Conservation (phyloP, 2,797 vertebrate species). For the Epinephelus awoara region DNA sequence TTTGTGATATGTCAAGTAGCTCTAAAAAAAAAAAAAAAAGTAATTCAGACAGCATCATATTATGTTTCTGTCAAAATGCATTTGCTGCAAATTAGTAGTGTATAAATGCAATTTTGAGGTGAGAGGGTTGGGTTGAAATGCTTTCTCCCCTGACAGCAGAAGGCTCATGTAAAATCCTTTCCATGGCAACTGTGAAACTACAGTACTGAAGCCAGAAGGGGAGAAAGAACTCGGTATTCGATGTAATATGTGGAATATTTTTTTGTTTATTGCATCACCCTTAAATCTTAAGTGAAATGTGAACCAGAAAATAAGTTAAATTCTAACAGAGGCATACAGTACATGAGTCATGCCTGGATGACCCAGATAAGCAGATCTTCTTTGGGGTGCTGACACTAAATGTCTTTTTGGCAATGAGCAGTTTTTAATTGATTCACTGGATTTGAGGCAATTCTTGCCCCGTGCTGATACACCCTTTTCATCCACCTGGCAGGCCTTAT, state of each 20-base stretch:
- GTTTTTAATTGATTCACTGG: slow-evolving; percentile 41
- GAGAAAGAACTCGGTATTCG: neutral
- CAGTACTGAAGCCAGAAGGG: neutral
- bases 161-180: neutral
- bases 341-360: slow-evolving; percentile 24
- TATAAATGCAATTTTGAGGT: neutral
- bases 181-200: slow-evolving; percentile 22
- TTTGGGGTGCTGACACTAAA: slow-evolving; percentile 15
- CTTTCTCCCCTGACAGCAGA: neutral
- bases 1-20: neutral
- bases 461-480: slow-evolving; percentile 14
- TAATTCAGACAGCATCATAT: neutral
- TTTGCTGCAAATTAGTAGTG: neutral
- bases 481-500: slow-evolving; percentile 27
- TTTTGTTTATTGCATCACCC: slow-evolving; percentile 15
- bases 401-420: slow-evolving; percentile 15
- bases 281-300: slow-evolving; percentile 22
- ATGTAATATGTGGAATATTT: neutral
- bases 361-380: slow-evolving; percentile 39
- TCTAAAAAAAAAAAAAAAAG: neutral
- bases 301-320: slow-evolving; percentile 13
- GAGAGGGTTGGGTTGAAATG: neutral
- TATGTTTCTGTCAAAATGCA: neutral
- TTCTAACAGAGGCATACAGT: neutral
- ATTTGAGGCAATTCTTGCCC: slow-evolving; percentile 27